Evolutionary conservation across 1,140 invertebrate genomes (phyloP), one percentile per base, ranked within the genome.

Genomic region (Polypedilum pembai): DNA sequence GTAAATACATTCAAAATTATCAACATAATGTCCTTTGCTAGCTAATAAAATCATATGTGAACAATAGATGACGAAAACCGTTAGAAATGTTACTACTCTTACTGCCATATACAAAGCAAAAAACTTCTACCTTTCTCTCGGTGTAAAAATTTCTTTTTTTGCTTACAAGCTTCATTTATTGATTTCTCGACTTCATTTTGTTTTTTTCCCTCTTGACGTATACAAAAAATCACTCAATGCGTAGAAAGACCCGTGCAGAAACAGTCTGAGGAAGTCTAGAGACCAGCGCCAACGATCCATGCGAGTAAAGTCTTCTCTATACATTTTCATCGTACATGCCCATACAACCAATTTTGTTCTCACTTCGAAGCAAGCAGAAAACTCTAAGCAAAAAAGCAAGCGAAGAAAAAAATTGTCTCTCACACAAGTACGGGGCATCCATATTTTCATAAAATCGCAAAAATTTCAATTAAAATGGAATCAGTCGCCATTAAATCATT

Each of bases 381-480:
- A 56, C 12, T 56, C 45, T 56, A 33, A 56, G 45, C 10, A 56
- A 56, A n/a, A 8, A 12, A 12, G 12, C 12, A 56, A 45, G 41
- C 12, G 45, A 56, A 56, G n/a, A 56, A 56, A 56, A n/a, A 56
- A 56, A 56, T 56, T 56, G 12, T 56, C n/a, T 56, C 45, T n/a
- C n/a, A 56, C 45, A 15, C 24, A 3, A 33, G 24, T 33, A 33
- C 1, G 12, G n/a, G 45, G 45, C 45, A 56, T 56, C 45, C 45
- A 56, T 56, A 56, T 56, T 56, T 56, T 56, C n/a, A 56, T 56
- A 56, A 56, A 56, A 56, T 56, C 45, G 45, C 12, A 56, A 56
- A n/a, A 56, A 56, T 56, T 56, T 56, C 45, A 56, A 56, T 56
- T 56, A 56, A 56, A 56, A 56, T 56, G 45, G 45, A 56, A 56